Conservation (phyloP, 2,888 invertebrate species). For the Agriopis leucophaearia region DNA sequence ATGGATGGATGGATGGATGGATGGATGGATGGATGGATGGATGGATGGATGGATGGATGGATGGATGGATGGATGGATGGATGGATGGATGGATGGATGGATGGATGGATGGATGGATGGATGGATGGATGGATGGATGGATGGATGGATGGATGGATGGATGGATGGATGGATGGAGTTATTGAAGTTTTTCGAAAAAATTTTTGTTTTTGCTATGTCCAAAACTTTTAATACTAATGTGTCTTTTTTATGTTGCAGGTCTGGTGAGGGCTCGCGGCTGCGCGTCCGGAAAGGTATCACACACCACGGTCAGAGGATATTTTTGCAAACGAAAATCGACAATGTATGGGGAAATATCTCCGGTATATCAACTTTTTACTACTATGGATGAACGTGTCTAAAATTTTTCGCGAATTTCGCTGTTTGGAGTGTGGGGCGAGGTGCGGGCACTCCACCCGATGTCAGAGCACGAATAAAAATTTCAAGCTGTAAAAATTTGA, state of each 20-base stretch:
- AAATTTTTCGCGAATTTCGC: no score
- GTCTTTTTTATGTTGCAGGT: constrained; percentile 43
- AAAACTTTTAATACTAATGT: constrained; percentile 41
- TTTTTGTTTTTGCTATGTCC: constrained; percentile 36
- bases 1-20: constrained; percentile 5
- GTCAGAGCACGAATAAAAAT: no score
- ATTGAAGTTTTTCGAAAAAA: constrained; percentile 20
- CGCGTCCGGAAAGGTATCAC: no score
- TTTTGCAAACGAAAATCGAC: constrained; percentile 35
- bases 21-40: constrained; percentile 5
- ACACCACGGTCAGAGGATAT: constrained; percentile 35
- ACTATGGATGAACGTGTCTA: no score
- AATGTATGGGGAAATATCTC: no score
- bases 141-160: constrained; percentile 9
- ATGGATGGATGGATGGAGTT: constrained; percentile 5
- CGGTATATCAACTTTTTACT: no score
- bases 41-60: not conserved
- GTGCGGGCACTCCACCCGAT: no score
- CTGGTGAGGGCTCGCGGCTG: constrained; percentile 27
- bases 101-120: not conserved
- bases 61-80: constrained; percentile 1
- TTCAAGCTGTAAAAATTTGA: no score
- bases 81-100: not conserved
- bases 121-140: constrained; percentile 16
- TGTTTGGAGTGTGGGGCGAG: no score